Conservation (phyloP, 2,888 invertebrate genomes). For the Phanerotoma sp. region DNA sequence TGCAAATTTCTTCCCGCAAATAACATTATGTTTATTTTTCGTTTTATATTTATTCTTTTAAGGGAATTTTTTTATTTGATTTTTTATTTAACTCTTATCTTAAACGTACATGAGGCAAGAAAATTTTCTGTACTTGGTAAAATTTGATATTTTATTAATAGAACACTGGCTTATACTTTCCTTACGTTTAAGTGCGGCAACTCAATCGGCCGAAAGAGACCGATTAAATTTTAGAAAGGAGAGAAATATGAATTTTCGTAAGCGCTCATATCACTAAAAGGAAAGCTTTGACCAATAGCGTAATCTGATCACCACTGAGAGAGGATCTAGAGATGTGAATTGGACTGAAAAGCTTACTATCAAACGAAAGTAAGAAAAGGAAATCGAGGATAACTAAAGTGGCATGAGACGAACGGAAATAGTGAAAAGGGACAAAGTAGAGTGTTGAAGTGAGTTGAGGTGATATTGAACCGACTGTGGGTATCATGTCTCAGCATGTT, state of each 20-base stretch:
- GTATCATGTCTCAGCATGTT: background rate
- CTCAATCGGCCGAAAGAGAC: background rate
- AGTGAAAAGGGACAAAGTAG: slow-evolving; percentile 16
- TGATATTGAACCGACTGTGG: slow-evolving; percentile 30
- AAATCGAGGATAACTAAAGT: slow-evolving; percentile 7
- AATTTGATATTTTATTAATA: no score
- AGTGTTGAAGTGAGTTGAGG: slow-evolving; percentile 26
- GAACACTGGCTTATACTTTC: no score
- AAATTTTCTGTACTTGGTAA: no score
- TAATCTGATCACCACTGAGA: slow-evolving; percentile 4
- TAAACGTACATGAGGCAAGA: no score
- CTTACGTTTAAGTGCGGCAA: background rate
- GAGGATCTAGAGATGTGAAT: background rate
- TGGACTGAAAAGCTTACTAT: background rate
- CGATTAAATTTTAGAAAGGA: slow-evolving; percentile 1
- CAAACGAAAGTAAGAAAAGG: slow-evolving; percentile 9
- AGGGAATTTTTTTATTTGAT: no score
- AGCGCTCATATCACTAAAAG: background rate
- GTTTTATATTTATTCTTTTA: no score
- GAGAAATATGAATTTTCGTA: slow-evolving; percentile 7
- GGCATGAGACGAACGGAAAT: slow-evolving; percentile 7
- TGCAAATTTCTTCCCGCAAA: no score
- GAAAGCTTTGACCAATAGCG: slow-evolving; percentile 5
- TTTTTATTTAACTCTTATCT: no score
- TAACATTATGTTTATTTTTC: no score